These are phyloP conservation scores for Anolis sagrei DNA, from an alignment of 2,113 vertebrate genomes.

Conservation along the genomic window DNA sequence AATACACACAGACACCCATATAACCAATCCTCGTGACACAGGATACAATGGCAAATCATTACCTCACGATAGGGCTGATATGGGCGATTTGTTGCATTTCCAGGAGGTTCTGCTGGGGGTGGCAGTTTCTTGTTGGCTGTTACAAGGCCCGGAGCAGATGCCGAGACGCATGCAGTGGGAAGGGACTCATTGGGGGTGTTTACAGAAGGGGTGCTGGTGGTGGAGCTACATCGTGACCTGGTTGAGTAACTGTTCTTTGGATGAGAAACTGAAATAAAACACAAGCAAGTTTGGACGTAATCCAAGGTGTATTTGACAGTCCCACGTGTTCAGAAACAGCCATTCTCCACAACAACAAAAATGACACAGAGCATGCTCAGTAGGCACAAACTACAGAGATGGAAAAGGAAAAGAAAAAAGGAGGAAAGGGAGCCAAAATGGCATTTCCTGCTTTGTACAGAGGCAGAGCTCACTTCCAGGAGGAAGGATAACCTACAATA, in stretches of 20 bases:
- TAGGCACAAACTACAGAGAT: neutral
- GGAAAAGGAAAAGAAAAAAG: neutral
- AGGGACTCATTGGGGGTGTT: slow-evolving; percentile 55
- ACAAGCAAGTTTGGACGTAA: neutral
- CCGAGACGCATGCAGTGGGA: slow-evolving; percentile 64
- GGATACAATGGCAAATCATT: slow-evolving; percentile 3
- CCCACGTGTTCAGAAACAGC: neutral
- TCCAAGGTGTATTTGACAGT: neutral
- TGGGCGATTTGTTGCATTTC: slow-evolving; percentile 53
- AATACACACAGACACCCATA: too few species aligned
- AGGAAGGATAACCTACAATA: too few species aligned
- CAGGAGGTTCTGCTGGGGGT: slow-evolving; percentile 35
- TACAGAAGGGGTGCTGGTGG: slow-evolving; percentile 68
- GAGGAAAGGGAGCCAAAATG: neutral
- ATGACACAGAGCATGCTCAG: neutral
- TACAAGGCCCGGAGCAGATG: slow-evolving; percentile 66
- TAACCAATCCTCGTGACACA: neutral
- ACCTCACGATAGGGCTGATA: slow-evolving; percentile 84
- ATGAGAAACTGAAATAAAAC: slow-evolving; percentile 85
- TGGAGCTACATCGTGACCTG: slow-evolving; percentile 85
- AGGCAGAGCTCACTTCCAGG: too few species aligned
- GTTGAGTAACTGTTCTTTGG: slow-evolving; percentile 91
- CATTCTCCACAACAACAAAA: neutral
- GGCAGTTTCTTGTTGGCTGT: slow-evolving; percentile 59
- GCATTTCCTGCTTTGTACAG: neutral